Base-by-base conservation (phyloP, 2,797 vertebrate genomes). In the Ispidina picta region DNA sequence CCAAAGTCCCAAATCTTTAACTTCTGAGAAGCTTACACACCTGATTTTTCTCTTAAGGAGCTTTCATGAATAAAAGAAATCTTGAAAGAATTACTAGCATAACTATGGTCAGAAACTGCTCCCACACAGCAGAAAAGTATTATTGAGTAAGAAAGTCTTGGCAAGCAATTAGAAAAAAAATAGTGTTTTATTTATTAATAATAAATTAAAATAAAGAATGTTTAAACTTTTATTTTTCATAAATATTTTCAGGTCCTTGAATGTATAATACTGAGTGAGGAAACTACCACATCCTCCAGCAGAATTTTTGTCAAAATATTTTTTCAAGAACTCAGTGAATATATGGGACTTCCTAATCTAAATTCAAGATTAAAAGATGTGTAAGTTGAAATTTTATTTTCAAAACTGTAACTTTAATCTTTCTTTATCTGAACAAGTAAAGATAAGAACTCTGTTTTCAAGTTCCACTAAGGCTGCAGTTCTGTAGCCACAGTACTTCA, bases 291-390 rank as follows among this genome's bases (percentile, higher is more conserved):
- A 0, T 99, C 99, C 1, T 99, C 99, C 69, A 99, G 99, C 81
- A 98, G 99, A 94, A 99, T 99, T 95, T 99, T 99, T 97, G 99
- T 99, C n/a, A 99, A 99, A 98, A 99, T 99, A 96, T 98, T 99
- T 75, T 99, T 99, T 96, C 99, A 99, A 94, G 99, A 99, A 86
- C 98, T 99, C 7, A 99, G 99, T 96, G 99, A 99, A 97, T 99
- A 99, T 92, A 99, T 99, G 99, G 99, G 99, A 60, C 99, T 99
- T 82, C 99, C 99, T 55, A 98, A 97, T 95, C 98, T 99, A 86
- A 99, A 99, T 92, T 98, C 98, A 94, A 98, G 99, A 86, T 98
- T 99, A 79, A 99, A 99, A 95, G 99, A 99, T 95, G 94, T 95
- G 99, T 99, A 98, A 89, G 99, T 97, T 84, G 49, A 83, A 65